Conservation (phyloP, 2,888 invertebrate species). For the Andrena flavipes region DNA sequence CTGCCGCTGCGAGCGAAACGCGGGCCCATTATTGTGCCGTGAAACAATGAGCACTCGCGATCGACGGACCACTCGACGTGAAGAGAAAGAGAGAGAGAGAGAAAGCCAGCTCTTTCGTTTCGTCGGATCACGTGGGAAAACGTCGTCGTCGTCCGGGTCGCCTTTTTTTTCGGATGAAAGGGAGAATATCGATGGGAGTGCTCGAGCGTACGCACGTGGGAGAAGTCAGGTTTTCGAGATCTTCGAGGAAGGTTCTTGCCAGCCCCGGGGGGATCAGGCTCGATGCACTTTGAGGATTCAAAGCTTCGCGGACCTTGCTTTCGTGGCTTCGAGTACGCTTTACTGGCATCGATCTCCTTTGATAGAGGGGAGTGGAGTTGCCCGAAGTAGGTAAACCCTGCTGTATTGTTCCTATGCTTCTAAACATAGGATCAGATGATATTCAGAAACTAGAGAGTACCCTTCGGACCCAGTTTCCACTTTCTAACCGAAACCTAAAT, state of each 20-base stretch:
- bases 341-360: not conserved
- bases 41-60: constrained; percentile 80
- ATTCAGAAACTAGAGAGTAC: not conserved
- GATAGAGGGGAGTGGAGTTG: not conserved
- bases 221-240: constrained; percentile 48
- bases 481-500: too few relatives aligned
- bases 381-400: not conserved
- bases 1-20: constrained; percentile 60
- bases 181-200: constrained; percentile 47
- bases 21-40: constrained; percentile 76
- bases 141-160: constrained; percentile 51
- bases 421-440: too few relatives aligned
- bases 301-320: not conserved
- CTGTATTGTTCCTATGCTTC: too few relatives aligned
- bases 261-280: not conserved
- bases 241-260: not conserved
- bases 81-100: constrained; percentile 33
- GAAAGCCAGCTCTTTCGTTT: constrained; percentile 68
- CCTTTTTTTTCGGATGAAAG: constrained; percentile 41
- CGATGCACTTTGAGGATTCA: not conserved
- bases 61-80: constrained; percentile 58
- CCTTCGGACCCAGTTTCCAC: too few relatives aligned
- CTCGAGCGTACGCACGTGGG: constrained; percentile 43
- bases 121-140: constrained; percentile 80
- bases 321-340: not conserved